Percentiles rank a stretch among this genome's conserved stretches.
Conservation (phyloP, 1,140 invertebrate species). For the Lucilia cuprina region DNA sequence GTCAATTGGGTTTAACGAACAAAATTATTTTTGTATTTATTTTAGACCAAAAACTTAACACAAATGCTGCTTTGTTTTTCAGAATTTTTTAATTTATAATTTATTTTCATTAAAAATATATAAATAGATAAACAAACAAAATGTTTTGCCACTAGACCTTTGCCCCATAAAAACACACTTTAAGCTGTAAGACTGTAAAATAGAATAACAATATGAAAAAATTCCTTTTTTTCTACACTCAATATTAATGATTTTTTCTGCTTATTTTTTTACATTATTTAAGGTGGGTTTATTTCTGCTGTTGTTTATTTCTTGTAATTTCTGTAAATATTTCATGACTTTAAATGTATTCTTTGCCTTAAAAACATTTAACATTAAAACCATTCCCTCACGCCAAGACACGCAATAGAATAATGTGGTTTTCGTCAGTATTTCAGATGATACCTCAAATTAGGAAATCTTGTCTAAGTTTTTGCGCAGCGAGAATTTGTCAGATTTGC, state of each 20-base stretch:
- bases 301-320: neutral
- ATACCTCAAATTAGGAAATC: neutral
- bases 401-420: neutral
- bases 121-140: neutral
- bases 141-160: neutral
- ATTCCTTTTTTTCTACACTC: neutral
- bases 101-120: constrained; percentile 4
- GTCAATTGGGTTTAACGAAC: neutral
- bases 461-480: neutral
- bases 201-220: neutral
- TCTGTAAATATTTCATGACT: neutral
- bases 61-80: neutral
- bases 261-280: neutral
- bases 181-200: neutral
- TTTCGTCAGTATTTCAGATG: neutral
- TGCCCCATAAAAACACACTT: neutral
- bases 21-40: neutral
- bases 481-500: neutral
- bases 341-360: neutral
- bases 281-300: neutral
- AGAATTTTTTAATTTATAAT: neutral
- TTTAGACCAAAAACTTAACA: neutral
- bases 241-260: neutral
- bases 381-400: neutral
- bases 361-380: neutral